Base-by-base conservation (phyloP, 1,140 invertebrate genomes). In the Eulimnadia texana region DNA sequence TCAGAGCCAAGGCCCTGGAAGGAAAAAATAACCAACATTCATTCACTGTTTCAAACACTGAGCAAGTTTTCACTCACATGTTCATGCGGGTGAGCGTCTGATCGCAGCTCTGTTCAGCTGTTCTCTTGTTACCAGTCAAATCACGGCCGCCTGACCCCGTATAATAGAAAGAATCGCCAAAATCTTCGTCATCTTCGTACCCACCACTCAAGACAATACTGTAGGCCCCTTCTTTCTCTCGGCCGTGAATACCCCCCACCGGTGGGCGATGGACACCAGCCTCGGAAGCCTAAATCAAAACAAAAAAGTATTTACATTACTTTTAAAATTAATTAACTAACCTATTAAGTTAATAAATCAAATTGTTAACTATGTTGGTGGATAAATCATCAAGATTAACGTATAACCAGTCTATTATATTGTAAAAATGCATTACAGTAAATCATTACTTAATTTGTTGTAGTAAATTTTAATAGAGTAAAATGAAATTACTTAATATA, bases 111-210 rank as follows among this genome's bases (percentile, higher is more conserved):
- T 92, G 89, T 64, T 79, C 80, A 3, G 83, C 84, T 6, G 84
- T 86, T 56, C 88, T 74, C 69, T 89, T 90, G 70, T 90, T 90
- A n/a, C 86, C 60, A 53, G 51, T 53, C 3, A 90, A 74, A 71
- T 91, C 85, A 55, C 87, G 72, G 0, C 88, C 88, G 16, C 88
- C 88, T 68, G 85, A 86, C 27, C 87, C 89, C 2, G 88, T 91
- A 68, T 91, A 92, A 1, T 81, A 79, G 70, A 93, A 90, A 68
- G 87, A 82, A 27, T 87, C 80, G 0, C 90, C 90, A 66, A 86
- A 77, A 71, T 93, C 90, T 22, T 83, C 76, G 71, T 93, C 89
- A 72, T 91, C 89, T 72, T 90, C 88, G 68, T 92, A 92, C 0
- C 88, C 88, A 42, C 89, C 88, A 53, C 86, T 85, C 16, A 93